Percentiles rank a stretch among this genome's conserved stretches.
Conservation (phyloP, 2,888 invertebrate species). For the Caenorhabditis afra region DNA sequence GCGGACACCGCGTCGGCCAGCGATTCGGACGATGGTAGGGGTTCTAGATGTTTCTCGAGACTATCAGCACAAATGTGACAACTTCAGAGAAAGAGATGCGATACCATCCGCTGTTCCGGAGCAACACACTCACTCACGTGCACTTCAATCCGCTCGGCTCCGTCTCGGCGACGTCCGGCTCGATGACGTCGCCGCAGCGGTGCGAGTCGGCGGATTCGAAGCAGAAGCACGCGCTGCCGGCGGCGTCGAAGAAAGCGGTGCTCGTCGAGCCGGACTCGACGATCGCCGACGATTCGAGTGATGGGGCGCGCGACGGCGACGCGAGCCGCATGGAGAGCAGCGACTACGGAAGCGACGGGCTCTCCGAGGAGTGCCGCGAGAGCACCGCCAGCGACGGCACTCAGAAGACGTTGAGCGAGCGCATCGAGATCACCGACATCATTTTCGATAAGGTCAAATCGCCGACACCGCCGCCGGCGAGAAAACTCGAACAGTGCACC, state of each 20-base stretch:
- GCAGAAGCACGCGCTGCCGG: conserved; percentile 63
- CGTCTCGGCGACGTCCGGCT: conserved; percentile 14
- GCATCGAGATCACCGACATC: conserved; percentile 66
- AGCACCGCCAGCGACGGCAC: conserved; percentile 60
- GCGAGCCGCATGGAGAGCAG: conserved; percentile 57
- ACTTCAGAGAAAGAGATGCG: conserved; percentile 62
- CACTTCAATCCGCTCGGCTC: conserved; percentile 68
- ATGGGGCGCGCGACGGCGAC: conserved; percentile 39
- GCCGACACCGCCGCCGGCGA: conserved; percentile 55
- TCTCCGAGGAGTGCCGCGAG: conserved; percentile 59
- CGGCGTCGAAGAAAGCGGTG: conserved; percentile 1
- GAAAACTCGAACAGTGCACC: conserved; percentile 59
- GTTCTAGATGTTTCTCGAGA: too few relatives aligned
- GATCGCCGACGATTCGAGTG: conserved; percentile 31
- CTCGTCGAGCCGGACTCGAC: conserved; percentile 57
- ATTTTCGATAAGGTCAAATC: conserved; percentile 64
- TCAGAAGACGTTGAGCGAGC: conserved; percentile 65
- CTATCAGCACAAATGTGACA: too few relatives aligned
- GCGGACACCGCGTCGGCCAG: background rate
- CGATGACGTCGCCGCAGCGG: conserved; percentile 42
- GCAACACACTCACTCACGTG: conserved; percentile 70
- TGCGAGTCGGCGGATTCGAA: conserved; percentile 64
- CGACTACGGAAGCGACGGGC: conserved; percentile 66
- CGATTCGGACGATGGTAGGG: too few relatives aligned
- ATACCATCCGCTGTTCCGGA: conserved; percentile 71